A percentile compares a stretch with the other conserved stretches of the same genome.
Evolutionary conservation across 2,797 vertebrate species (phyloP).

Genomic region (Cossypha caffra): DNA sequence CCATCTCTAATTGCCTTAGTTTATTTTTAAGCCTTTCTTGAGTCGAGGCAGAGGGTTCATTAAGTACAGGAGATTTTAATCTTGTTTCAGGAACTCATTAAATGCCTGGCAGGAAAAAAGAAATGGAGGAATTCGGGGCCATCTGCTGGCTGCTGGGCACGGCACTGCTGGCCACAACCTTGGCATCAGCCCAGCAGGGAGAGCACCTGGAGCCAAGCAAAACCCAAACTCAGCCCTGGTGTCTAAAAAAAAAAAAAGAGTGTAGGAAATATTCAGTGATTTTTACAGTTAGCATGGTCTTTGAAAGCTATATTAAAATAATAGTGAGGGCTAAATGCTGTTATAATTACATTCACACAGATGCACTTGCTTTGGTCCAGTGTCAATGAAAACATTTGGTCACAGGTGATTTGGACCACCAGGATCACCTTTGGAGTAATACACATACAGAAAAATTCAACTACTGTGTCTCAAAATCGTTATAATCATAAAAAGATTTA

Average conservation of each 20-base stretch:
- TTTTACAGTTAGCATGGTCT: background rate
- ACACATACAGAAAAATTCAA: background rate
- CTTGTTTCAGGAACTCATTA: slow-evolving; percentile 40
- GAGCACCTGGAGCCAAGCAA: background rate
- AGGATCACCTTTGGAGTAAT: background rate
- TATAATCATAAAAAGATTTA: background rate
- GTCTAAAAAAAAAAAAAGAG: background rate
- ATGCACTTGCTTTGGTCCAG: background rate
- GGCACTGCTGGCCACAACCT: background rate
- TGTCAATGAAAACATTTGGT: background rate
- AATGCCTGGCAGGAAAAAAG: background rate
- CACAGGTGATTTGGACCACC: background rate
- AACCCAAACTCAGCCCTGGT: background rate
- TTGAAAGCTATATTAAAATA: background rate
- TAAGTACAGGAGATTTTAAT: slow-evolving; percentile 52
- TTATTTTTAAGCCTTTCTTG: slow-evolving; percentile 56
- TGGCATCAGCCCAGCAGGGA: background rate
- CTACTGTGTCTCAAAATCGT: background rate
- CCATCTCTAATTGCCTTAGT: slow-evolving; percentile 49
- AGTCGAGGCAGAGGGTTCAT: slow-evolving; percentile 44
- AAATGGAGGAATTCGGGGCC: slow-evolving; percentile 32
- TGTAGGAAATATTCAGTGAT: background rate
- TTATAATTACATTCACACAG: background rate
- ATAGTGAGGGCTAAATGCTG: background rate
- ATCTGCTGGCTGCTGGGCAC: slow-evolving; percentile 53